phyloP scores from a whole-genome alignment of 1,140 invertebrate species.

The Contarinia nasturtii region DNA sequence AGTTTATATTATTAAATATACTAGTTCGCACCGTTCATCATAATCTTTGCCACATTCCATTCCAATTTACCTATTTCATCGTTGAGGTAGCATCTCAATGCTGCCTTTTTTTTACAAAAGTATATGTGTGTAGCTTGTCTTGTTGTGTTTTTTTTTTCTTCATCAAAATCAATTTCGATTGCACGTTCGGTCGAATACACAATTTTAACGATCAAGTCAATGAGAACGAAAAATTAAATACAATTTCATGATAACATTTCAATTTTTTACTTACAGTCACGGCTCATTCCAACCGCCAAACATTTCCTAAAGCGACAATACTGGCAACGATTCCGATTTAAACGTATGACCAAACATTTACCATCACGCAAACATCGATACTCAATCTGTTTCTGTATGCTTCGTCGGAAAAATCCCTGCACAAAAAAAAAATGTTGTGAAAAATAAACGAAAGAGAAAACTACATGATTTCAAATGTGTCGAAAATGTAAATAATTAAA shows the following conservation, averaged over 20 bases:
- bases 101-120: too few relatives aligned
- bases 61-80: too few relatives aligned
- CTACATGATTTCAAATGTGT: too few relatives aligned
- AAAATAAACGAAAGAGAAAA: neutral
- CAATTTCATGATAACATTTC: too few relatives aligned
- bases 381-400: slow-evolving; percentile 97
- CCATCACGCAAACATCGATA: slow-evolving; percentile 91
- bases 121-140: too few relatives aligned
- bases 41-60: too few relatives aligned
- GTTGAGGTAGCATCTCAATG: too few relatives aligned
- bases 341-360: slow-evolving; percentile 87
- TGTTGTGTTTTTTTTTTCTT: too few relatives aligned
- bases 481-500: neutral
- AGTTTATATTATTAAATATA: too few relatives aligned
- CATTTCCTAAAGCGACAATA: slow-evolving; percentile 98
- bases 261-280: slow-evolving; percentile 67
- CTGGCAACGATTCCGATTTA: slow-evolving; percentile 94
- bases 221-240: neutral
- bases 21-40: too few relatives aligned
- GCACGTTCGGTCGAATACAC: neutral
- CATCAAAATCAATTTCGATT: too few relatives aligned
- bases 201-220: neutral
- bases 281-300: slow-evolving; percentile 91
- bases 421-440: slow-evolving; percentile 21
- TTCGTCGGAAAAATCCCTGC: slow-evolving; percentile 66